Percentiles rank a stretch among this genome's conserved stretches.
These are phyloP conservation scores for Diprion similis DNA, from an alignment of 1,140 invertebrate species.

Conservation along the genomic window DNA sequence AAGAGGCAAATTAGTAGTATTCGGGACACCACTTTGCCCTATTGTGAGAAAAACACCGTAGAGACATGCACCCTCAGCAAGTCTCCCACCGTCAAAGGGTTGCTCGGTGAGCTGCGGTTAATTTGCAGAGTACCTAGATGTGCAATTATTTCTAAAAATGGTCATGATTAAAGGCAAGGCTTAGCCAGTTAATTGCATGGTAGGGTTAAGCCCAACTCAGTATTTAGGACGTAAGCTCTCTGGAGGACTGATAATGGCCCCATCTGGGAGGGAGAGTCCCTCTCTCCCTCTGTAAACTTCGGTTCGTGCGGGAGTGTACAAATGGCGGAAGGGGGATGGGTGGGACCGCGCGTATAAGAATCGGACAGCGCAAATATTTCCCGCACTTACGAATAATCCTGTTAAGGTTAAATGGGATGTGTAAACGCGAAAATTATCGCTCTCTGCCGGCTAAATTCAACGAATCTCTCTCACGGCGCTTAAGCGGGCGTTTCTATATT, in stretches of 20 bases:
- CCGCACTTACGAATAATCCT: constrained; percentile 5
- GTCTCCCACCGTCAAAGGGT: background rate
- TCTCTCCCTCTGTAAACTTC: background rate
- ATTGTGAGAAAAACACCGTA: background rate
- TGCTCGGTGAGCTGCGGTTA: background rate
- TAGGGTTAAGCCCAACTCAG: constrained; percentile 7
- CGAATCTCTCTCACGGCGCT: too few relatives aligned
- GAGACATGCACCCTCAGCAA: background rate
- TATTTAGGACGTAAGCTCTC: constrained; percentile 12
- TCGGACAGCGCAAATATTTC: background rate
- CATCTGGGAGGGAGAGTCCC: constrained; percentile 3
- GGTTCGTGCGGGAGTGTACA: background rate
- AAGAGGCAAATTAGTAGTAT: background rate
- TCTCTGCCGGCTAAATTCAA: background rate
- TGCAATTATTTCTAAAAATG: constrained; percentile 14
- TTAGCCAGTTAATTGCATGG: constrained; percentile 14
- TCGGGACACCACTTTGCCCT: background rate
- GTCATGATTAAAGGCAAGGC: constrained; percentile 12
- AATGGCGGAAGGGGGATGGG: background rate
- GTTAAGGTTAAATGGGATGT: constrained; percentile 4
- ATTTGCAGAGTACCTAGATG: background rate
- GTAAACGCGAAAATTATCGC: background rate
- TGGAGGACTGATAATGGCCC: background rate
- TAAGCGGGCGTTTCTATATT: too few relatives aligned
- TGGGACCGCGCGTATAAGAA: background rate